Evolutionary conservation across 2,797 vertebrate genomes (phyloP).

Genomic region (Distichodus sexfasciatus): DNA sequence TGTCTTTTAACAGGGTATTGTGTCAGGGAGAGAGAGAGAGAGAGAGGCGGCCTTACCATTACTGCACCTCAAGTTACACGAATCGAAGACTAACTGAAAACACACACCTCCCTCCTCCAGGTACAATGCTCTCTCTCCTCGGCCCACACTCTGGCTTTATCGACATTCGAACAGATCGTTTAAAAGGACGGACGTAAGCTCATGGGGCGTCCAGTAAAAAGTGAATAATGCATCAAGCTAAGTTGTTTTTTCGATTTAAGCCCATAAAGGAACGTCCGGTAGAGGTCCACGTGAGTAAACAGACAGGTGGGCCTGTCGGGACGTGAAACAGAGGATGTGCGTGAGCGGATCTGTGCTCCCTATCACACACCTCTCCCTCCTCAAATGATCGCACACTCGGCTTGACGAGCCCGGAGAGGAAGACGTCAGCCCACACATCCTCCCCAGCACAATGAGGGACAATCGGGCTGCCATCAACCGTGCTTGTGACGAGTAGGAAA

Average conservation of each 20-base stretch:
- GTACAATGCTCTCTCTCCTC: background rate
- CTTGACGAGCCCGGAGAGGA: constrained; percentile 22
- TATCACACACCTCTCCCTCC: constrained; percentile 30
- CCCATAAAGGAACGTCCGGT: constrained; percentile 4
- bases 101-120: background rate
- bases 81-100: background rate
- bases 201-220: no score
- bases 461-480: constrained; percentile 26
- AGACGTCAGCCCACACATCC: constrained; percentile 45
- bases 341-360: constrained; percentile 44
- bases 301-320: constrained; percentile 39
- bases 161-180: background rate
- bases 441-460: constrained; percentile 41
- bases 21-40: constrained; percentile 50
- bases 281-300: background rate
- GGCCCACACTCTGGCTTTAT: background rate
- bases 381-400: constrained; percentile 17
- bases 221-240: no score
- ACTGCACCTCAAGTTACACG: constrained; percentile 26
- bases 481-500: constrained; percentile 16
- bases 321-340: constrained; percentile 48
- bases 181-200: no score
- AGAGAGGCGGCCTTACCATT: constrained; percentile 16
- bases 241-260: background rate
- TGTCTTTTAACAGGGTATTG: constrained; percentile 61